Percentiles rank a stretch among this genome's conserved stretches.
Conservation (phyloP, 2,888 invertebrate species). For the Andrena haemorrhoa region DNA sequence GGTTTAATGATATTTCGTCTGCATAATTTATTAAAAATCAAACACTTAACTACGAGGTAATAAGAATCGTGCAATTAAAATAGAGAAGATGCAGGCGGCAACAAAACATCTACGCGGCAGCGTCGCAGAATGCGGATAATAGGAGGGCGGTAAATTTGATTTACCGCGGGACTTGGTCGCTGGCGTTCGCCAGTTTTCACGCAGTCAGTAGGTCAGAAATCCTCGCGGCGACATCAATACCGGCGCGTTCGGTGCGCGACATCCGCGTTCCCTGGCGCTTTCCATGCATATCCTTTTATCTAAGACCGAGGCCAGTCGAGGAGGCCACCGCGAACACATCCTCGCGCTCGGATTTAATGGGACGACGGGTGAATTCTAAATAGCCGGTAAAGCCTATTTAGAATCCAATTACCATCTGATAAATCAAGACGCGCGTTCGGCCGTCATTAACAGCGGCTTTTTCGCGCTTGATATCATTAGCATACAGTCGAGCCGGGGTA, state of each 20-base stretch:
- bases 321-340: background rate
- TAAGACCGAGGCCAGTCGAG: background rate
- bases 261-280: slow-evolving; percentile 37
- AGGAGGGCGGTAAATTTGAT: background rate
- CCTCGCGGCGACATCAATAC: slow-evolving; percentile 20
- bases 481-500: slow-evolving; percentile 8
- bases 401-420: slow-evolving; percentile 52
- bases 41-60: too few relatives aligned
- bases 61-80: too few relatives aligned
- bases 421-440: slow-evolving; percentile 49
- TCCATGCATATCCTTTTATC: slow-evolving; percentile 34
- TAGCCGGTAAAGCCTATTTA: slow-evolving; percentile 29
- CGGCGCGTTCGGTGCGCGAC: slow-evolving; percentile 14
- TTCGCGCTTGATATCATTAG: slow-evolving; percentile 52
- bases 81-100: too few relatives aligned
- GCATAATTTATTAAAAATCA: too few relatives aligned
- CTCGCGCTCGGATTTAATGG: slow-evolving; percentile 18
- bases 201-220: slow-evolving; percentile 30
- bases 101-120: background rate
- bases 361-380: slow-evolving; percentile 31
- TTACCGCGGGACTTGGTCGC: slow-evolving; percentile 10
- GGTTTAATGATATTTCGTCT: too few relatives aligned
- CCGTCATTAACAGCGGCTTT: slow-evolving; percentile 47
- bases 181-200: slow-evolving; percentile 1
- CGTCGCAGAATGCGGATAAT: background rate